Base-by-base conservation (phyloP, 2,113 vertebrate species). In the Pachycephala philippinensis region DNA sequence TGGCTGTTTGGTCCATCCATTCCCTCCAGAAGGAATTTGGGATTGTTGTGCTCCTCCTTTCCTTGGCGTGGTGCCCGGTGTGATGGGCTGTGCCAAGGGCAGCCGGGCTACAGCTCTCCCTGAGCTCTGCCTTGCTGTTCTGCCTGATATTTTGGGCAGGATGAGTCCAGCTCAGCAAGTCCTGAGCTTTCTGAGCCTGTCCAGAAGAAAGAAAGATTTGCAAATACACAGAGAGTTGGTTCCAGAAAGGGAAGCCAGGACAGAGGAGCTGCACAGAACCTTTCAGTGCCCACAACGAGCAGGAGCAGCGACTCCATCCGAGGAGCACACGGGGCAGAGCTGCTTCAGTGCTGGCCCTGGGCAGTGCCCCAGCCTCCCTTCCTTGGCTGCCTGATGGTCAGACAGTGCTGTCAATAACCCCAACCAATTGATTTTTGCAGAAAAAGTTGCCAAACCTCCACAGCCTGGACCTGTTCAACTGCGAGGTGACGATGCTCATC, bases 401-500 rank as follows among this genome's bases (percentile, higher is more conserved):
- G 7, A 13, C 54, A 7, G 11, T 0, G 2, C 82, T 39, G 23
- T 6, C 14, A 60, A 9, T 91, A 64, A 95, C 1, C 2, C 1
- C 1, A 15, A 39, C 1, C 0, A 54, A 50, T 26, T 28, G 49
- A 30, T 87, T 74, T 81, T 89, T 77, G 88, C 97, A 98, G 98
- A 98, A 98, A 96, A 98, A 98, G 93, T 90, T 98, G 94, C 98
- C 98, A n/a, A 97, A 98, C 87, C 97, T 98, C 4, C 96, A 68
- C 88, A 98, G 98, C 42, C 94, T 98, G 95, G 98, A 98, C 91
- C 97, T 98, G 84, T 99, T 98, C 87, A 98, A 98, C 96, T 98
- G 98, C 11, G 98, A 98, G 87, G 98, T 99, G 94, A 99, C 98
- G 1, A 98, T 97, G 82, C 97, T 99, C 88, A 98, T 98, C 94